phyloP scores from a whole-genome alignment of 2,113 vertebrate species.

The Python bivittatus region DNA sequence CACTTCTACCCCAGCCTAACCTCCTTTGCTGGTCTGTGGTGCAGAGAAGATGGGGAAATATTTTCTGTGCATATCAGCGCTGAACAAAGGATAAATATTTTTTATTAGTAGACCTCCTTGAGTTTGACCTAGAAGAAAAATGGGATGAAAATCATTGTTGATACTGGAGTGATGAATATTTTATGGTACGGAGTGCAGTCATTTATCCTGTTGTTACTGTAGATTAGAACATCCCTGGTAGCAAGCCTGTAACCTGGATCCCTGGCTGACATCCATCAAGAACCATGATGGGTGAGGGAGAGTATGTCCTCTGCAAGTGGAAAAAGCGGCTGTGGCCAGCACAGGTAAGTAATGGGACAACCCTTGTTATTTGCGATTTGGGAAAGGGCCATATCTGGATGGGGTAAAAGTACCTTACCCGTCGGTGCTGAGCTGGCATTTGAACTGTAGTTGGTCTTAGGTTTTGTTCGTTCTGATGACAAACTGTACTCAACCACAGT shows the following conservation, averaged over 20 bases:
- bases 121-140: neutral
- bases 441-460: neutral
- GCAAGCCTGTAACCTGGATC: neutral
- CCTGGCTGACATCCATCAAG: neutral
- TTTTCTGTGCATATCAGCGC: neutral
- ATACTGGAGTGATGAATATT: neutral
- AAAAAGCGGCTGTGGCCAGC: slow-evolving; percentile 75
- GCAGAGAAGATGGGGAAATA: neutral
- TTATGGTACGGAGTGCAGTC: neutral
- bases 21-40: neutral
- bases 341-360: slow-evolving; percentile 67
- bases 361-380: neutral
- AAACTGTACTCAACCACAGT: neutral
- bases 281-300: slow-evolving; percentile 56
- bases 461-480: neutral
- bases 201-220: slow-evolving; percentile 2
- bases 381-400: neutral
- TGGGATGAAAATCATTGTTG: neutral
- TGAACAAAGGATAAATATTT: neutral
- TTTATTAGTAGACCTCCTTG: neutral
- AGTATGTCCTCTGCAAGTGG: slow-evolving; percentile 74
- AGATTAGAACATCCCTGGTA: slow-evolving; percentile 17
- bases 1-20: neutral
- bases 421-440: neutral
- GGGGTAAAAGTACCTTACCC: neutral